Conservation (phyloP, 2,797 vertebrate genomes). For the Mormyrus proboscirostris region DNA sequence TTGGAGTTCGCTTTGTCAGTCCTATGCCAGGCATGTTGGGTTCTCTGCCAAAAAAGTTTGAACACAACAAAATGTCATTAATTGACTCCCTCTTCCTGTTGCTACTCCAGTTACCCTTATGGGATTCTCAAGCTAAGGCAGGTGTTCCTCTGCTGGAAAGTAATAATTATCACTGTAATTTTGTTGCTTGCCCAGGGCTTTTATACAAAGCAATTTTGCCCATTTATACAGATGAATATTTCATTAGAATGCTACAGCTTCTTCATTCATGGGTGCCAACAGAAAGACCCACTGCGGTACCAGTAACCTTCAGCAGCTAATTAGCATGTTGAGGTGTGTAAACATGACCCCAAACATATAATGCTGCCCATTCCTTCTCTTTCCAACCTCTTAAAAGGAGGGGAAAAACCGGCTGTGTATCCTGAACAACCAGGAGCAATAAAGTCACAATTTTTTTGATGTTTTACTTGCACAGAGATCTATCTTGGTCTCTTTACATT, state of each 20-base stretch:
- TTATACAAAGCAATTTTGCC: background rate
- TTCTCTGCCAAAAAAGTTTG: background rate
- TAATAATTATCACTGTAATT: constrained; percentile 5
- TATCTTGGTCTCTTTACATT: background rate
- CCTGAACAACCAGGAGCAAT: background rate
- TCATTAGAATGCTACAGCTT: background rate
- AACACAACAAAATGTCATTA: constrained; percentile 1
- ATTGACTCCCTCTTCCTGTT: background rate
- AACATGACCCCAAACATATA: background rate
- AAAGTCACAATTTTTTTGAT: background rate
- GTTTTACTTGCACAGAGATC: constrained; percentile 2
- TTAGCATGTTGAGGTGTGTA: background rate
- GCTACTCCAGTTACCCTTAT: background rate
- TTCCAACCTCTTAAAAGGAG: background rate
- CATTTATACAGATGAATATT: background rate
- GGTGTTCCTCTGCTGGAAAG: background rate
- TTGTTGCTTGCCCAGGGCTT: background rate
- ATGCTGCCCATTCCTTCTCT: background rate
- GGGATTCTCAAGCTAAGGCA: background rate
- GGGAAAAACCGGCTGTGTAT: background rate
- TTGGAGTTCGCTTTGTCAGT: background rate
- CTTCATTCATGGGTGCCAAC: background rate
- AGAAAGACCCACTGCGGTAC: background rate
- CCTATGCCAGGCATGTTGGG: background rate
- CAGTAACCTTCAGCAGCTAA: background rate